Evolutionary conservation across 2,797 vertebrate species (phyloP).

Genomic region (Carduelis carduelis): DNA sequence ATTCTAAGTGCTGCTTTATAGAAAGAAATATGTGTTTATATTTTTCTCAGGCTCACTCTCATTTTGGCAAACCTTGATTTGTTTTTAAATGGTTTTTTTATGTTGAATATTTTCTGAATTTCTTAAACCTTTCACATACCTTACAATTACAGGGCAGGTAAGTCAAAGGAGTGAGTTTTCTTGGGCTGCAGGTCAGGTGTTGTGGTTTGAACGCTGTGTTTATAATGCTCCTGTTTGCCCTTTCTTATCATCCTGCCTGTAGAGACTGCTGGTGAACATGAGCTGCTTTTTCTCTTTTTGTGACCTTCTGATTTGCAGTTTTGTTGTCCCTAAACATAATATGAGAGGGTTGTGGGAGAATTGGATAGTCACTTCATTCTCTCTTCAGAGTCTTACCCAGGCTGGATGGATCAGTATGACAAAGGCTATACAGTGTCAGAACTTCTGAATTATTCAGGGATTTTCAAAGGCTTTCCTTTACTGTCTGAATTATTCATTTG

Average conservation of each 20-base stretch:
- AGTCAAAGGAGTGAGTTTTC: background rate
- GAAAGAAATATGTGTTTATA: background rate
- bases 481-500: conserved; percentile 47
- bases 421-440: conserved; percentile 71
- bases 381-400: conserved; percentile 30
- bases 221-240: background rate
- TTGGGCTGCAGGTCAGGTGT: background rate
- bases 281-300: background rate
- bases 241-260: background rate
- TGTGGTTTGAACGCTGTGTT: background rate
- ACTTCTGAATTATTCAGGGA: conserved; percentile 81
- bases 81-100: background rate
- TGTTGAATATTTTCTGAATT: background rate
- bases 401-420: conserved; percentile 26
- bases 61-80: background rate
- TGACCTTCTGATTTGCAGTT: background rate
- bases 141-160: fast-evolving
- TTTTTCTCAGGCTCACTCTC: background rate
- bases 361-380: conserved; percentile 14
- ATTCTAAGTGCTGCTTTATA: background rate
- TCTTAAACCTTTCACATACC: background rate
- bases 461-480: conserved; percentile 57
- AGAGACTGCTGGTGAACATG: background rate
- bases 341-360: background rate
- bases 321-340: conserved; percentile 19